phyloP scores from a whole-genome alignment of 2,113 vertebrate species.

The Rhizomys pruinosus region DNA sequence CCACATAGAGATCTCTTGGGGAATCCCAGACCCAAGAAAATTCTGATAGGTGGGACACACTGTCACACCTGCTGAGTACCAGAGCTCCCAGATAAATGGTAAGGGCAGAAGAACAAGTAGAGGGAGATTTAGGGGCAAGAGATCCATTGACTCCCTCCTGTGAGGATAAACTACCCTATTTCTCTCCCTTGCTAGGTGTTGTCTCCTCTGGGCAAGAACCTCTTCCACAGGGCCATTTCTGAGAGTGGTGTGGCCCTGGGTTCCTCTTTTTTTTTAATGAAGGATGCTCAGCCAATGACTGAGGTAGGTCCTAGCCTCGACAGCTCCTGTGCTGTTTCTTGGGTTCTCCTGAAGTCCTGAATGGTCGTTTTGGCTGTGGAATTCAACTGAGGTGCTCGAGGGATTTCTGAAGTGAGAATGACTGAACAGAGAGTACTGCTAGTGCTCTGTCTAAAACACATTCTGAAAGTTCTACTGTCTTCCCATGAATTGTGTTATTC shows the following conservation, averaged over 20 bases:
- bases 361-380: fast-evolving
- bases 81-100: not conserved
- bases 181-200: conserved; percentile 80
- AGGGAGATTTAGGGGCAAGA: not conserved
- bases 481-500: not conserved
- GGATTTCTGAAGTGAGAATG: not conserved
- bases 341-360: not conserved
- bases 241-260: conserved; percentile 85
- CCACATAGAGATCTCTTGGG: not conserved
- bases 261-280: fast-evolving
- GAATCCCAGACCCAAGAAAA: not conserved
- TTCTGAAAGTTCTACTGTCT: not conserved
- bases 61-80: fast-evolving
- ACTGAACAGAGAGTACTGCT: not conserved
- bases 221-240: conserved; percentile 90
- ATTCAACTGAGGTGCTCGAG: not conserved
- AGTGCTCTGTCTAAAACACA: not conserved
- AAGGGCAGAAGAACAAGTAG: not conserved
- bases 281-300: not conserved
- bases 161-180: not conserved
- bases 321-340: fast-evolving
- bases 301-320: not conserved
- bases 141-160: not conserved
- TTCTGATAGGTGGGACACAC: not conserved
- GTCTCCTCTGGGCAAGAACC: conserved; percentile 85